Base-by-base conservation (phyloP, 2,888 invertebrate species). In the Trimorus sp. region DNA sequence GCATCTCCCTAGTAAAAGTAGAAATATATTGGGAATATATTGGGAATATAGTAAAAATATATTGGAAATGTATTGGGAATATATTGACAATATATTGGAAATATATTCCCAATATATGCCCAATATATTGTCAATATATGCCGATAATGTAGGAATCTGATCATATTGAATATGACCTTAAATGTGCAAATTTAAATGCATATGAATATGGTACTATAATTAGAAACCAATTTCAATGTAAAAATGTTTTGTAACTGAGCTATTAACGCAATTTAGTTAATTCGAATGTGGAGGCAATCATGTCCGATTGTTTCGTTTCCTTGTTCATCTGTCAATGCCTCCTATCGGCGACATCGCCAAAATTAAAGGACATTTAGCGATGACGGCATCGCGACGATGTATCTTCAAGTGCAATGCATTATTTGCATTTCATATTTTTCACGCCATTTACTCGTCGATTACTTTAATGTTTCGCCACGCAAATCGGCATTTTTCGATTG, bases 241-340 rank as follows among this genome's bases (percentile, higher is more conserved):
- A 45, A 9, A n/a, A 26, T 4, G 4, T 4, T 26, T 26, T 26
- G 1, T 26, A 26, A 26, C 26, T 26, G 2, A 26, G 1, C 26
- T 26, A 4, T 26, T 26, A 26, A 40, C n/a, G 76, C 62, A 12
- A 62, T 62, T 76, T 76, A 68, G 62, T 76, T 69, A 48, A 76
- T 60, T 76, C n/a, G 48, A 62, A 77, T 2, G 54, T 63, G 63
- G 63, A 56, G 56, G 68, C 62, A 76, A 76, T 76, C 62, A 68
- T 54, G 37, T 40, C 8, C 8, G 66, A 77, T 70, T 77, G 77
- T 58, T 77, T 77, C 77, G 70, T 77, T 77, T 77, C 65, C 77
- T 65, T 45, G 53, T 65, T 15, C 51, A 69, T 63, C 62, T 63
- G 60, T 68, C 63, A 63, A 12, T 36, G 36, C 49, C 36, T 58